Conservation (phyloP, 2,888 invertebrate genomes). For the Andrena haemorrhoa region DNA sequence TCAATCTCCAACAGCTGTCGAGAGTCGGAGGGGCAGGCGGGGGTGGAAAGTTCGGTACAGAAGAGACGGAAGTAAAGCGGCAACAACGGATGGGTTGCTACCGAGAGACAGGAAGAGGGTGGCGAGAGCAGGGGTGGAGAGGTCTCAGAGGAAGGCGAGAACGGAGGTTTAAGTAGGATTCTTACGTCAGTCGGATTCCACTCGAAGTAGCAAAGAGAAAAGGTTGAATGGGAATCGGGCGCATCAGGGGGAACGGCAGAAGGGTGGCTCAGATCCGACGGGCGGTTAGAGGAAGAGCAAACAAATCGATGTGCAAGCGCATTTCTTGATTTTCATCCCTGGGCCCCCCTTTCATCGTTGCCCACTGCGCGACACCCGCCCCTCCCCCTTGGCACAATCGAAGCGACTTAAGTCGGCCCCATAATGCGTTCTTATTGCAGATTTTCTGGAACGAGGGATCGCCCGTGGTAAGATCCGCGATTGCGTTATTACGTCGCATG, state of each 20-base stretch:
- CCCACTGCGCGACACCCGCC: slow-evolving; percentile 25
- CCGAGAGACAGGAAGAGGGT: neutral
- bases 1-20: slow-evolving; percentile 39
- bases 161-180: slow-evolving; percentile 75
- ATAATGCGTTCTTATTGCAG: slow-evolving; percentile 49
- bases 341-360: slow-evolving; percentile 57
- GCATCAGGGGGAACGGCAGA: slow-evolving; percentile 56
- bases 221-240: slow-evolving; percentile 64
- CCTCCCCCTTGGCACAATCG: slow-evolving; percentile 16
- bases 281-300: slow-evolving; percentile 71
- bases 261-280: slow-evolving; percentile 54
- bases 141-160: slow-evolving; percentile 56
- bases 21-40: neutral
- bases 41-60: slow-evolving; percentile 48
- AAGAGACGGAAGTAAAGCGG: slow-evolving; percentile 22
- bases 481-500: neutral
- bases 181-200: slow-evolving; percentile 75
- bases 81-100: slow-evolving; percentile 51
- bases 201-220: slow-evolving; percentile 71
- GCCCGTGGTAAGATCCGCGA: neutral
- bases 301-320: slow-evolving; percentile 80
- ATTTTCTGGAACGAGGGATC: neutral
- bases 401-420: slow-evolving; percentile 36
- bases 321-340: slow-evolving; percentile 75
- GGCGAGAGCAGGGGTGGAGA: slow-evolving; percentile 27